These are phyloP conservation scores for Hemibagrus guttatus DNA, from an alignment of 2,797 vertebrate genomes.

Conservation along the genomic window DNA sequence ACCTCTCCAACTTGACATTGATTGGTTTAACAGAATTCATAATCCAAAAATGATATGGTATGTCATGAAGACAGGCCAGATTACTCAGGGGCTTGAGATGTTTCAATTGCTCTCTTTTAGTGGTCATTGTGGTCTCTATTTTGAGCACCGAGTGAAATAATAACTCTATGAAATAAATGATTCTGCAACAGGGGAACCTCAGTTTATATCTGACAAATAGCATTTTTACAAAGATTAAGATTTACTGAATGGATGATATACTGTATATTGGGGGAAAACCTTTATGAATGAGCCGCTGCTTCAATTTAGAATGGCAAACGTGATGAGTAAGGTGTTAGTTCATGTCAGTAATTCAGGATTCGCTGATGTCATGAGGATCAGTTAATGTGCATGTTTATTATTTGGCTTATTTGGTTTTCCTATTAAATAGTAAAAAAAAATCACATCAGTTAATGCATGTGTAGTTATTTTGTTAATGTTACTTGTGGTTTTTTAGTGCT, in stretches of 20 bases:
- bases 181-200: neutral
- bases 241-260: neutral
- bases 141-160: no score
- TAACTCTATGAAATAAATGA: neutral
- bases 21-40: no score
- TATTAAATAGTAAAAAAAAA: no score
- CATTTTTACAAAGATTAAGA: neutral
- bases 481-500: neutral
- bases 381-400: neutral
- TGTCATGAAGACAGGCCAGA: no score
- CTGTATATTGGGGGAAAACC: neutral
- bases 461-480: neutral
- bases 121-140: no score
- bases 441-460: neutral
- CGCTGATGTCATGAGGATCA: neutral
- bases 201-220: no score
- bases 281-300: neutral
- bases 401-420: neutral
- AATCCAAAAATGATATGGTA: no score
- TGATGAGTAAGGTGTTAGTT: neutral
- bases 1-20: no score
- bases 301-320: neutral
- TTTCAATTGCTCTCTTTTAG: neutral
- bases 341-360: neutral
- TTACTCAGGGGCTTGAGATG: no score